phyloP scores from a whole-genome alignment of 2,888 invertebrate genomes.

The Andrena praecox region DNA sequence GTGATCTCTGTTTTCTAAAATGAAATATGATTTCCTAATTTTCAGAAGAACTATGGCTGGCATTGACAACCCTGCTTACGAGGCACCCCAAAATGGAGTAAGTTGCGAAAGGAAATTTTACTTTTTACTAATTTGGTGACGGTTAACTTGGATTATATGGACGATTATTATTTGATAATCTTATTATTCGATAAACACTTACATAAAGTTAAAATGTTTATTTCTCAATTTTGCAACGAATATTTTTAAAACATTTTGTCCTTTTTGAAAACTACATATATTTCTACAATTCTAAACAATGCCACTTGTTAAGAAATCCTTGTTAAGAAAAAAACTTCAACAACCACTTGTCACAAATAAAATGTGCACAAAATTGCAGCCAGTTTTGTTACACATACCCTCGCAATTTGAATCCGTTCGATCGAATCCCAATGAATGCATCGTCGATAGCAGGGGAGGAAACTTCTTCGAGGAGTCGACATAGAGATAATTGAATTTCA shows the following conservation, averaged over 20 bases:
- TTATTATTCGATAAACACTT: too few species aligned
- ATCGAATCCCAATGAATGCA: not conserved
- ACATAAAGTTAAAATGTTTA: too few species aligned
- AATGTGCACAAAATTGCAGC: not conserved
- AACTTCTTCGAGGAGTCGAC: slow-evolving; percentile 27
- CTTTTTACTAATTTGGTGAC: not conserved
- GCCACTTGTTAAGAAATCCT: not conserved
- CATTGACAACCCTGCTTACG: slow-evolving; percentile 63
- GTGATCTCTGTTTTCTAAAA: not conserved
- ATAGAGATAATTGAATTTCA: slow-evolving; percentile 56
- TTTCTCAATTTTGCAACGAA: too few species aligned
- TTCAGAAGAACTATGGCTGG: slow-evolving; percentile 58
- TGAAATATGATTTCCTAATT: not conserved
- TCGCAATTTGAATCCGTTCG: not conserved
- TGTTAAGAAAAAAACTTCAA: not conserved
- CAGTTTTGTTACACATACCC: not conserved
- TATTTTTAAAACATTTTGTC: too few species aligned
- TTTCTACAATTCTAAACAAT: too few species aligned
- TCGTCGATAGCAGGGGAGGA: not conserved
- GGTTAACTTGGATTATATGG: not conserved
- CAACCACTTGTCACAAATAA: not conserved
- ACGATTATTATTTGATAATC: not conserved
- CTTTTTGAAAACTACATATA: too few species aligned
- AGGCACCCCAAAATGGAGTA: slow-evolving; percentile 41
- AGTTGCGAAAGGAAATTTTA: slow-evolving; percentile 15